These are phyloP conservation scores for Hydropotes inermis DNA, from an alignment of 2,113 vertebrate species.

Conservation along the genomic window DNA sequence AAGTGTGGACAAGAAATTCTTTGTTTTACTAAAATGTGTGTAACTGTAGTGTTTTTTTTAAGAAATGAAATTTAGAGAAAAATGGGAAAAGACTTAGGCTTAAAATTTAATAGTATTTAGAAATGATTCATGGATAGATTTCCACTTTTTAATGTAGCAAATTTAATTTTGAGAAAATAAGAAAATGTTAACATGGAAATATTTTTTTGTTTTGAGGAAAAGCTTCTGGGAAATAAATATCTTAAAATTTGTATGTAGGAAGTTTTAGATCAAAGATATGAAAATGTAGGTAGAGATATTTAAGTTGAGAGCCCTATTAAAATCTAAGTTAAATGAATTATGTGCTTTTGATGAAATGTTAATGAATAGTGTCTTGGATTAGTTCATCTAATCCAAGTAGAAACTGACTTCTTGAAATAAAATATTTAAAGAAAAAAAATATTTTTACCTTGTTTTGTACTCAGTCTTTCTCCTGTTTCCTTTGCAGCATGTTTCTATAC, in stretches of 20 bases:
- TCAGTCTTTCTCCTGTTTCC: constrained; percentile 5
- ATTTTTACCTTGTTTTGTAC: neutral
- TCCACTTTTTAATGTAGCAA: constrained; percentile 33
- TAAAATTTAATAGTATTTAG: constrained; percentile 47
- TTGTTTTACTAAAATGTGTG: constrained; percentile 38
- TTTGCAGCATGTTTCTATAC: constrained; percentile 16
- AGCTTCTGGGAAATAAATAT: constrained; percentile 31
- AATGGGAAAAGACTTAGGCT: neutral
- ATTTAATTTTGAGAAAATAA: constrained; percentile 47
- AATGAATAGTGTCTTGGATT: constrained; percentile 14
- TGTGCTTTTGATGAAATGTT: constrained; percentile 40
- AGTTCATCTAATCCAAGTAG: constrained; percentile 22
- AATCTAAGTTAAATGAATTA: constrained; percentile 8
- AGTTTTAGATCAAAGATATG: constrained; percentile 23
- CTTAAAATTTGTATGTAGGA: constrained; percentile 26
- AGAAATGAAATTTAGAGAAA: constrained; percentile 1
- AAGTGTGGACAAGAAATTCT: constrained; percentile 5
- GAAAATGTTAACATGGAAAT: constrained; percentile 38
- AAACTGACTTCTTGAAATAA: neutral
- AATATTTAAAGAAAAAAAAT: constrained; percentile 13
- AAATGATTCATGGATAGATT: constrained; percentile 16
- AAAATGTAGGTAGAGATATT: constrained; percentile 8
- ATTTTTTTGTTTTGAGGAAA: constrained; percentile 43
- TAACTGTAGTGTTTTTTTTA: neutral
- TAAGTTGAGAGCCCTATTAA: constrained; percentile 13